A percentile compares a stretch with the other conserved stretches of the same genome.
These are phyloP conservation scores for Drosophila borealis DNA, from an alignment of 2,888 invertebrate species.

Conservation along the genomic window DNA sequence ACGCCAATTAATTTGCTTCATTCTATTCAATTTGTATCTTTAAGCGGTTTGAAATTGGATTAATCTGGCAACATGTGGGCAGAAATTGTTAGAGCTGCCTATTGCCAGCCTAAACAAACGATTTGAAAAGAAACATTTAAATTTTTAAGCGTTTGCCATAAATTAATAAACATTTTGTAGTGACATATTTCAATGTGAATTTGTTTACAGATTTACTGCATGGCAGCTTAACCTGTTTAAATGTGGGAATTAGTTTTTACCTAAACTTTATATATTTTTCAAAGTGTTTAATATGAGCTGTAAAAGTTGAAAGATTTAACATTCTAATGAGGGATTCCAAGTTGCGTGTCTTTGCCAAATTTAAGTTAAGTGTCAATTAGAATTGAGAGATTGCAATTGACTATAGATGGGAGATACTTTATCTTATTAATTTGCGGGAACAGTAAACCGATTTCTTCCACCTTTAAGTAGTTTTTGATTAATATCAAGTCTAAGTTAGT, in stretches of 20 bases:
- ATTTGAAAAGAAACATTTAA: background rate
- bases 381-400: too few species aligned
- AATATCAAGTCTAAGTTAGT: too few species aligned
- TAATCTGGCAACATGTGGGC: constrained; percentile 63
- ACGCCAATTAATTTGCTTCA: constrained; percentile 40
- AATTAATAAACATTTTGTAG: constrained; percentile 31
- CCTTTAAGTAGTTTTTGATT: too few species aligned
- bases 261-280: too few species aligned
- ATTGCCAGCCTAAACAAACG: constrained; percentile 13
- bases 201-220: constrained; percentile 6
- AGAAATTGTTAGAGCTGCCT: constrained; percentile 41
- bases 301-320: too few species aligned
- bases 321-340: too few species aligned
- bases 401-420: too few species aligned
- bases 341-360: too few species aligned
- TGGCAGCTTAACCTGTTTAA: background rate
- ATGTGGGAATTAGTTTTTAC: background rate
- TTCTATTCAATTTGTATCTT: constrained; percentile 14
- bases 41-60: constrained; percentile 55
- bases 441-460: too few species aligned
- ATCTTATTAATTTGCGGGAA: too few species aligned
- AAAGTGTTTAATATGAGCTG: too few species aligned
- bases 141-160: constrained; percentile 2
- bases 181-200: constrained; percentile 2
- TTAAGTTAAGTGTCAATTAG: too few species aligned